Evolutionary conservation across 2,888 invertebrate species (phyloP), one percentile per base, ranked within the genome.

Genomic region (Glaucopsyche alexis): DNA sequence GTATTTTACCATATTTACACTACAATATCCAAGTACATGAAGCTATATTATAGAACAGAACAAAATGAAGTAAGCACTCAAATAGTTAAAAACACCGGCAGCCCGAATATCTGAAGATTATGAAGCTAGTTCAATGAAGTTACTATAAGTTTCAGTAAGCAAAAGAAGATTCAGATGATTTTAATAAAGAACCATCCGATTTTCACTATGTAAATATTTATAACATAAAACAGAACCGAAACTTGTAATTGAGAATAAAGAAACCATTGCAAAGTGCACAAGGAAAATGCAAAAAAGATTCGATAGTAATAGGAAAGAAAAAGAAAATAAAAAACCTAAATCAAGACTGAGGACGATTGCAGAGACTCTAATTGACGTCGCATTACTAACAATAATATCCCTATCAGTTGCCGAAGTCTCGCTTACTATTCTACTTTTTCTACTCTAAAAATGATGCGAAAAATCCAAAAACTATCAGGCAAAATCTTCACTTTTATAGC

Each of bases 381-480:
- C 86, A 73, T 76, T 91, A 8, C 74, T 89, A 2, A 82, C 85
- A 2, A 87, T 88, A 0, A 81, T 89, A 65, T 83, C 87, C 11
- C 78, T 90, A 52, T 86, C 89, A 2, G 84, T 87, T 74, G 84
- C 84, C 67, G 90, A 90, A 79, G 85, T 89, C 60, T 79, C 84
- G 52, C 75, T 89, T 75, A 85, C 87, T 0, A 50, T 89, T 52
- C 38, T 88, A 69, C 67, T 91, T 55, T 72, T 90, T 64, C 71
- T 88, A 40, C 73, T 87, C 0, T 87, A 78, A 77, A 79, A 76
- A 74, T 83, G 52, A 87, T 87, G 87, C 77, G 78, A 2, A 83
- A 77, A 47, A 81, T 80, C 52, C 83, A 80, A 67, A 73, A 80
- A 45, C 76, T 87, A 2, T 72, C 83, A 0, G 76, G 79, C 16